Percentiles rank a stretch among this genome's conserved stretches.
Conservation (phyloP, 35 echinoderm and acorn worm genomes). For the Ophiothrix spiculata region DNA sequence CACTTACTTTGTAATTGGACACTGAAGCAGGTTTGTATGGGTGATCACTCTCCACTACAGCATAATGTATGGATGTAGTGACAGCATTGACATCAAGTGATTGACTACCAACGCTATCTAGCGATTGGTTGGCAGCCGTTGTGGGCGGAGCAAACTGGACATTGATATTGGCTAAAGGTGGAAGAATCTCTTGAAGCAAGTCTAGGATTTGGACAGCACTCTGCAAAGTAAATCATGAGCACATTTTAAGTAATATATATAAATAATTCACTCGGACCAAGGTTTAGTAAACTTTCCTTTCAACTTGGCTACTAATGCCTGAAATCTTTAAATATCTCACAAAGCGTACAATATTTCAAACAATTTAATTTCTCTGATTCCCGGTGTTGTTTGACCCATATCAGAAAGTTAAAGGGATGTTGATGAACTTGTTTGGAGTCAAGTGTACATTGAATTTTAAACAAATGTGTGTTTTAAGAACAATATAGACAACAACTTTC, state of each 20-base stretch:
- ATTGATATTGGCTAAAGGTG: conserved; percentile 83
- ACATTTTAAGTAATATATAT: background rate
- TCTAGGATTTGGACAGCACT: conserved; percentile 86
- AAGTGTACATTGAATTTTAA: too few species aligned
- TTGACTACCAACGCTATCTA: conserved; percentile 41
- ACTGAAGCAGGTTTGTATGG: conserved; percentile 88
- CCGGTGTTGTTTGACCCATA: too few species aligned
- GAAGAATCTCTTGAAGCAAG: conserved; percentile 70
- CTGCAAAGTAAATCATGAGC: conserved; percentile 43
- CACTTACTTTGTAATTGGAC: conserved; percentile 76
- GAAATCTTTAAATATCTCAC: too few species aligned
- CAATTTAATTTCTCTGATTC: too few species aligned
- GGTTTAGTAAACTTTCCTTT: too few species aligned
- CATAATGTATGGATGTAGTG: conserved; percentile 84
- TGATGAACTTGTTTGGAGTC: too few species aligned
- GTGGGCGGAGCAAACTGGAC: conserved; percentile 61
- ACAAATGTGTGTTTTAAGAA: too few species aligned
- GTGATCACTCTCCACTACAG: conserved; percentile 92
- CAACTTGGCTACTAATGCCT: too few species aligned
- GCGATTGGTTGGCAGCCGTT: conserved; percentile 35
- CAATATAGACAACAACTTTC: too few species aligned
- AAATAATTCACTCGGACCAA: background rate
- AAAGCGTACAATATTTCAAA: too few species aligned
- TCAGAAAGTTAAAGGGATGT: too few species aligned
- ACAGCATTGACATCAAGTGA: conserved; percentile 49